A percentile compares a stretch with the other conserved stretches of the same genome.
These are phyloP conservation scores for Henicopernis longicauda DNA, from an alignment of 2,113 vertebrate genomes.

Conservation along the genomic window DNA sequence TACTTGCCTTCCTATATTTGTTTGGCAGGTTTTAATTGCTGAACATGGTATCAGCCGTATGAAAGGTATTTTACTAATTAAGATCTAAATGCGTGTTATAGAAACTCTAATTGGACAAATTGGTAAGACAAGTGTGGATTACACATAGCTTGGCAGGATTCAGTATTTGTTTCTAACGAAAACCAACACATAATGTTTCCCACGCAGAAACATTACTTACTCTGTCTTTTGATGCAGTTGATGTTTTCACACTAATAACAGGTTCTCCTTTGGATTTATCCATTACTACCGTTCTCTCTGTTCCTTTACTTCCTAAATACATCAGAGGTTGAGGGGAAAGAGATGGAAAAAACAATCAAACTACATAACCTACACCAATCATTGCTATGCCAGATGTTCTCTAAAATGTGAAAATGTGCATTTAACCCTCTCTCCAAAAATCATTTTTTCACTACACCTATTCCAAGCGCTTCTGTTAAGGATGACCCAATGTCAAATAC, in stretches of 20 bases:
- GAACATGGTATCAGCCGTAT: neutral
- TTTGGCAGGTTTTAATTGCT: neutral
- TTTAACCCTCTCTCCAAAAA: neutral
- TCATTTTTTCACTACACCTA: neutral
- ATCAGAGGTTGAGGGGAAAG: neutral
- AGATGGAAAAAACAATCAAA: neutral
- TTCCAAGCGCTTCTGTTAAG: neutral
- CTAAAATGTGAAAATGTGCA: neutral
- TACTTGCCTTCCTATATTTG: neutral
- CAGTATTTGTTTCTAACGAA: neutral
- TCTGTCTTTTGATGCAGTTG: slow-evolving; percentile 76
- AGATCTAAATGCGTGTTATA: neutral
- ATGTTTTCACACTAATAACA: slow-evolving; percentile 94
- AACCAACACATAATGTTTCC: neutral
- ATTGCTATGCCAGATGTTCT: neutral
- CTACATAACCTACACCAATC: neutral
- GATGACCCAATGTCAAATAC: neutral
- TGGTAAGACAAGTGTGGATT: neutral
- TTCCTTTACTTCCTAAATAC: slow-evolving; percentile 75
- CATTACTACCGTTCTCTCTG: slow-evolving; percentile 95
- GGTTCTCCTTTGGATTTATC: slow-evolving; percentile 98
- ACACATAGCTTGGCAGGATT: neutral
- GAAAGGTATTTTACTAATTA: neutral
- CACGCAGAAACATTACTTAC: slow-evolving; percentile 56
- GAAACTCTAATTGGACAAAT: neutral